Conservation (phyloP, 2,888 invertebrate species). For the Philopedon plagiatum region DNA sequence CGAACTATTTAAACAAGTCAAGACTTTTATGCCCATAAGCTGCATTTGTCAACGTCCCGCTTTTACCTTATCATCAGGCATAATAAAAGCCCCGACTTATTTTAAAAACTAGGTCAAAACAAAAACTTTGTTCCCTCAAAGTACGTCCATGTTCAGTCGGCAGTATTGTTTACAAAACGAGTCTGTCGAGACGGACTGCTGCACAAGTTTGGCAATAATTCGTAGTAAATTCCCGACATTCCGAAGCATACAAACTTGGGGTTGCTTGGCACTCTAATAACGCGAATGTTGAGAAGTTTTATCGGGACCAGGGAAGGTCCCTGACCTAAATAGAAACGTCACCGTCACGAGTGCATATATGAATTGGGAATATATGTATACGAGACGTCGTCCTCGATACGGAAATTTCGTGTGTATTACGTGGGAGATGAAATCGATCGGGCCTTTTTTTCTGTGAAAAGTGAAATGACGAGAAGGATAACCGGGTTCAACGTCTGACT, state of each 20-base stretch:
- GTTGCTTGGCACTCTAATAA: constrained; percentile 26
- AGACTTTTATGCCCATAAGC: not conserved
- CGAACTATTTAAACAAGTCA: constrained; percentile 7
- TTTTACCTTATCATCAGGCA: constrained; percentile 13
- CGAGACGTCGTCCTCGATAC: constrained; percentile 30
- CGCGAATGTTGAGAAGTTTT: constrained; percentile 54
- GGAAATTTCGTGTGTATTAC: constrained; percentile 36
- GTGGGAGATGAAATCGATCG: constrained; percentile 36
- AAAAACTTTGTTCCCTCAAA: constrained; percentile 26
- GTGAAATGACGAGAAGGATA: constrained; percentile 21
- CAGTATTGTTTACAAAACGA: constrained; percentile 36
- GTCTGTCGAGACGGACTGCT: constrained; percentile 29
- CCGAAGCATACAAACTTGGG: constrained; percentile 37
- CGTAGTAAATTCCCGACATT: constrained; percentile 47
- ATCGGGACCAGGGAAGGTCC: constrained; percentile 55
- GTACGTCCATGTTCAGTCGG: constrained; percentile 29
- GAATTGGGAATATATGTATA: constrained; percentile 45
- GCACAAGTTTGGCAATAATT: constrained; percentile 35
- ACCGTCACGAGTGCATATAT: constrained; percentile 41
- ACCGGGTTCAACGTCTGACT: not conserved
- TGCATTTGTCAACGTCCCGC: not conserved
- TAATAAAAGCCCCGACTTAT: constrained; percentile 4
- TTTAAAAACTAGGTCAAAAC: constrained; percentile 26
- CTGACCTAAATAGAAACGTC: constrained; percentile 59
- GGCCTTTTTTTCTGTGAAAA: constrained; percentile 29